Base-by-base conservation (phyloP, 2,113 vertebrate genomes). In the Synchiropus splendidus region DNA sequence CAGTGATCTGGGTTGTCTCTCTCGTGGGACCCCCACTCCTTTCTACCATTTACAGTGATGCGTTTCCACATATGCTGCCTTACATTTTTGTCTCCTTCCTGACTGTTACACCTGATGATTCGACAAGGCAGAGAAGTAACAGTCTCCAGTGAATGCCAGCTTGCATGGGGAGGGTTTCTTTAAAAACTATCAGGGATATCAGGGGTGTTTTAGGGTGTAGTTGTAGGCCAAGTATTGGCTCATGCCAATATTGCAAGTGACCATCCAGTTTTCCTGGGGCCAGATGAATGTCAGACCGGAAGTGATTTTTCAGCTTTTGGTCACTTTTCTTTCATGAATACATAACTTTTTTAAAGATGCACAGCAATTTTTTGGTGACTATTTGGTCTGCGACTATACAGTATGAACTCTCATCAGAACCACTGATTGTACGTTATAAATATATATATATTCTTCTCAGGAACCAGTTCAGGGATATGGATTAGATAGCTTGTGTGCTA, bases 201-300 rank as follows among this genome's bases (percentile, higher is more conserved):
- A 9, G 52, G 54, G 60, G 48, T 6, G 54, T 68, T 64, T 44
- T 61, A 55, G 46, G 65, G 62, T 58, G 51, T 48, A 69, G 43
- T 62, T 72, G 31, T 31, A 48, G 63, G 66, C 59, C 53, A 68
- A 64, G 49, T 42, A 59, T 67, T 68, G 69, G 58, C 39, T 32
- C 60, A 58, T 56, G 71, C 56, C 60, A 55, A 44, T 77, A 69
- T 74, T 77, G 80, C 74, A 79, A 61, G 65, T 69, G 72, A 79
- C 74, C 72, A 70, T 79, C 72, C 71, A 75, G 62, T 74, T 70
- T 59, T 69, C 58, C 66, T 72, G 56, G 70, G 70, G 71, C 71
- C 69, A 70, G 78, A 78, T 80, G 78, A 86, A 85, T 85, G 80
- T 79, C 64, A 36, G 61, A 72, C 70, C 76, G 76, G 41, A 69